Evolutionary conservation across 2,797 vertebrate genomes (phyloP), one percentile per base, ranked within the genome.

Genomic region (Lacerta viridis): DNA sequence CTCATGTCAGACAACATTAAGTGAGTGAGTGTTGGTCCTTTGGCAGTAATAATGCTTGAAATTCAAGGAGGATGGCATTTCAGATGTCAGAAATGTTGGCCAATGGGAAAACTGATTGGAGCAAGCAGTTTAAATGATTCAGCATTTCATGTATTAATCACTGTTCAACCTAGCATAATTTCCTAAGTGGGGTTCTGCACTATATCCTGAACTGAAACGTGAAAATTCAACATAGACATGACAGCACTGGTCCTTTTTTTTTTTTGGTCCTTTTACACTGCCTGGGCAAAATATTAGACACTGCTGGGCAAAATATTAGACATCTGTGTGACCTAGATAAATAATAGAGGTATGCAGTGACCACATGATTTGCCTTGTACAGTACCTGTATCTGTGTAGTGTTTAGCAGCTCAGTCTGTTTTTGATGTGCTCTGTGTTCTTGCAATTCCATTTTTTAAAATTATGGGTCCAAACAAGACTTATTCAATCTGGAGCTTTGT

Each of bases 1-100:
- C 81, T 95, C 83, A 89, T 92, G 86, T 90, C 88, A 95, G 87
- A 72, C 20, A 91, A 82, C 80, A 80, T 92, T 91, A 94, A 94
- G 94, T 84, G 80, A 92, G 90, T 82, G 79, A 93, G 89, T 93
- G 90, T 80, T 74, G 68, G 85, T 92, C 46, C 72, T 96, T 93
- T 93, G 86, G 92, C 81, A 94, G 81, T 50, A 88, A 25, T 87
- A 88, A 88, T 72, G 91, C 46, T 87, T 92, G 84, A 87, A 92
- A 89, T 94, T 94, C 78, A 89, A 76, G 83, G 33, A 50, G 77
- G 82, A 88, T 90, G 75, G 90, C 46, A 88, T 41, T 59, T 92
- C 87, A 90, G 50, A 94, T 88, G 82, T 87, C 87, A 96, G 80
- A 92, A 93, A 2, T 77, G 79, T 90, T 50, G 87, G 5, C 33